Conservation (phyloP, 2,113 vertebrate species). For the Uria aalge region DNA sequence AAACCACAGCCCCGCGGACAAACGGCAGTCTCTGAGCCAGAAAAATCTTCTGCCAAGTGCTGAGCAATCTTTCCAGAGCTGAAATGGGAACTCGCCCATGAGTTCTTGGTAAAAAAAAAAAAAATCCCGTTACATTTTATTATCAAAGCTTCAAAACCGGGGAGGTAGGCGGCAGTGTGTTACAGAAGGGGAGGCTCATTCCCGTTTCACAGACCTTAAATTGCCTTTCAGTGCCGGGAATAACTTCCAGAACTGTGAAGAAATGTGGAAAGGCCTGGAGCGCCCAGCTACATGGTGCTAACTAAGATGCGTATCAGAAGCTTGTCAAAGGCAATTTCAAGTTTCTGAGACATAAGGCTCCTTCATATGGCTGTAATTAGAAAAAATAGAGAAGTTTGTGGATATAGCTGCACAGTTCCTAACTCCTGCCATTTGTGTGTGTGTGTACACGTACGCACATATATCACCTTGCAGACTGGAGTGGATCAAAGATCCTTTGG, state of each 20-base stretch:
- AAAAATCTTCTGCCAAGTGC: not conserved
- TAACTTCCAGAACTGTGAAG: not conserved
- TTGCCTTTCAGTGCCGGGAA: not conserved
- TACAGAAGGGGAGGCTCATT: not conserved
- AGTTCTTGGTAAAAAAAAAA: not conserved
- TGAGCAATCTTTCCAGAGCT: not conserved
- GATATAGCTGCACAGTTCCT: not conserved
- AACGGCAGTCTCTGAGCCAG: not conserved
- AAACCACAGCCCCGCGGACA: not conserved
- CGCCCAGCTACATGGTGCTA: not conserved
- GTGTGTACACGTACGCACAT: fast-evolving
- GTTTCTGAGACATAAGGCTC: not conserved
- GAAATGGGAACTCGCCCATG: not conserved
- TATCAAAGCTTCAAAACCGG: not conserved
- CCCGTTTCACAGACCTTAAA: not conserved
- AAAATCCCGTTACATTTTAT: not conserved
- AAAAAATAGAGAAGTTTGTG: not conserved
- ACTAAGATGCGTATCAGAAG: not conserved
- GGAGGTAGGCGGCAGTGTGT: not conserved
- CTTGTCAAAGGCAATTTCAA: not conserved
- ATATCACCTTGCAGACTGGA: not conserved
- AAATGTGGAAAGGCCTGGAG: not conserved
- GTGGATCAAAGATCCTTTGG: not conserved
- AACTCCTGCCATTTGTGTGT: not conserved
- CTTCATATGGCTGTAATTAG: not conserved